A percentile compares a stretch with the other conserved stretches of the same genome.
Evolutionary conservation across 2,888 invertebrate species (phyloP).

Genomic region (Aproaerema taeniolella): DNA sequence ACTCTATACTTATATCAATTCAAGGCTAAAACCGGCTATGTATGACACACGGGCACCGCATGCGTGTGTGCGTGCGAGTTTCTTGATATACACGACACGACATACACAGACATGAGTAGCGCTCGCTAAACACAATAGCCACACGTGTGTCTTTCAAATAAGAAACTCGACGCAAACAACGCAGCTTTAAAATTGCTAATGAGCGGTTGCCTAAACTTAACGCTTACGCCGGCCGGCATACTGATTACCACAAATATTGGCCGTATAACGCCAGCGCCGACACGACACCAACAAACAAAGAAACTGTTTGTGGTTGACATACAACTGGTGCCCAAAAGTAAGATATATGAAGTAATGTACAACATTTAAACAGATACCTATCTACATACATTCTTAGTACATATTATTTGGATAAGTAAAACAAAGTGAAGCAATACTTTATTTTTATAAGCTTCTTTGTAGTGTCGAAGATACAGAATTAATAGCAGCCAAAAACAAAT

Average conservation of each 20-base stretch:
- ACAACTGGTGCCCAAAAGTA: too few relatives aligned
- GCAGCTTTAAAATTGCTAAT: slow-evolving; percentile 64
- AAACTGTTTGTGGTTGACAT: too few relatives aligned
- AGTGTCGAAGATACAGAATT: too few relatives aligned
- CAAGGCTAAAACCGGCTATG: too few relatives aligned
- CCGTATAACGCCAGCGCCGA: slow-evolving; percentile 30
- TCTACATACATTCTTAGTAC: too few relatives aligned
- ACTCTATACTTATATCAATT: slow-evolving; percentile 6
- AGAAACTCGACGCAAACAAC: slow-evolving; percentile 49
- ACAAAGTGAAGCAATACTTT: slow-evolving; percentile 32
- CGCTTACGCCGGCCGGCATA: slow-evolving; percentile 51
- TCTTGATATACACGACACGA: not conserved
- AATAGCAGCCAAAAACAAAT: too few relatives aligned
- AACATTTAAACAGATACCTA: too few relatives aligned
- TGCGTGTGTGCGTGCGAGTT: slow-evolving; percentile 4
- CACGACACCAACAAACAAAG: slow-evolving; percentile 21
- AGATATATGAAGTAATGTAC: too few relatives aligned
- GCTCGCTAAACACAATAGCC: slow-evolving; percentile 38
- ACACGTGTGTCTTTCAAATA: slow-evolving; percentile 29
- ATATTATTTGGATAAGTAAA: slow-evolving; percentile 21
- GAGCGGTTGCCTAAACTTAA: slow-evolving; percentile 57
- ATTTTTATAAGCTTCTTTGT: too few relatives aligned
- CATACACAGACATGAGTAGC: too few relatives aligned
- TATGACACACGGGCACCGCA: too few relatives aligned
- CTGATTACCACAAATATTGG: slow-evolving; percentile 41